phyloP scores from a whole-genome alignment of 2,888 invertebrate genomes.

The Drosophila helvetica region DNA sequence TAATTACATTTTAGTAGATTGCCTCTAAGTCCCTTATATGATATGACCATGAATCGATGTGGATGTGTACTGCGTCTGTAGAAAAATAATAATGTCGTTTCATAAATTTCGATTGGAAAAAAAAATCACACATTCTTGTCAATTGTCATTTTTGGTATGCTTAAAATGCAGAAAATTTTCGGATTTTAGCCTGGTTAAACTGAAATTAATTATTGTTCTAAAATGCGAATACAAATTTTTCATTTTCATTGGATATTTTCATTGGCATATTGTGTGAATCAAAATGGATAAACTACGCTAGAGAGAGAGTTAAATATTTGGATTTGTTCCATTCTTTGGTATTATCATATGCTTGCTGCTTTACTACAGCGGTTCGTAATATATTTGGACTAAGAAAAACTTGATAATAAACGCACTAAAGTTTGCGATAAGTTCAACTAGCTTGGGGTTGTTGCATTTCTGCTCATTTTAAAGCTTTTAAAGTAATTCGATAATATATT shows the following conservation, averaged over 20 bases:
- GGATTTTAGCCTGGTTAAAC: constrained; percentile 37
- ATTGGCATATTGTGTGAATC: constrained; percentile 48
- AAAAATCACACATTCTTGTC: constrained; percentile 64
- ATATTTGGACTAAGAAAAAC: constrained; percentile 64
- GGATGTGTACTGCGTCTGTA: constrained; percentile 1
- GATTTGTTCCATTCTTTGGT: constrained; percentile 35
- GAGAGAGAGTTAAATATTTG: constrained; percentile 44
- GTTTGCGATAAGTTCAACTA: constrained; percentile 61
- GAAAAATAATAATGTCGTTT: background rate
- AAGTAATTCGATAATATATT: constrained; percentile 53
- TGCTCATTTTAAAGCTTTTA: constrained; percentile 65
- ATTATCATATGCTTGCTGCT: constrained; percentile 51
- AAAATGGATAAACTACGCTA: constrained; percentile 61
- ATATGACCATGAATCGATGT: constrained; percentile 9
- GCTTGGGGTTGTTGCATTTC: constrained; percentile 51
- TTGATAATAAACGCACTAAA: constrained; percentile 71
- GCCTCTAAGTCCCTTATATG: constrained; percentile 38
- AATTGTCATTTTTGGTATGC: constrained; percentile 8
- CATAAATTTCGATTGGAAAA: background rate
- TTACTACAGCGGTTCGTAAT: constrained; percentile 54
- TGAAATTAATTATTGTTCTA: constrained; percentile 63
- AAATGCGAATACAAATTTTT: constrained; percentile 13
- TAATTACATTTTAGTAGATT: constrained; percentile 54
- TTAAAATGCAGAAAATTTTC: constrained; percentile 40
- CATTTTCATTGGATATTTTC: constrained; percentile 24